Percentiles rank a stretch among this genome's conserved stretches.
phyloP scores from a whole-genome alignment of 2,888 invertebrate genomes.

The Strigamia transsilvanica region DNA sequence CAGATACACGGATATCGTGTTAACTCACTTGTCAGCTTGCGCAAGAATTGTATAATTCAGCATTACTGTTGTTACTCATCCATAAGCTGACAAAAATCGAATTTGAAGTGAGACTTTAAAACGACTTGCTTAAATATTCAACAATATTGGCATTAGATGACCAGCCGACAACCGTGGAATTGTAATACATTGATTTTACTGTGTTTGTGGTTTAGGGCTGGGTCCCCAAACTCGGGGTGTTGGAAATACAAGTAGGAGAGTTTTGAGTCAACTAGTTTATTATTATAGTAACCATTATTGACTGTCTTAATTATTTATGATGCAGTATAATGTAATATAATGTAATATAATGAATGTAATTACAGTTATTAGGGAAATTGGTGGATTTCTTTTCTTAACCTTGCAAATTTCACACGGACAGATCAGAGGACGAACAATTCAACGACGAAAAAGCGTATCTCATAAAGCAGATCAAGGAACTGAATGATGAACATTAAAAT shows the following conservation, averaged over 20 bases:
- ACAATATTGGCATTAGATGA: constrained; percentile 97
- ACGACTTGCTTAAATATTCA: constrained; percentile 76
- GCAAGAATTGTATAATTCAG: constrained; percentile 97
- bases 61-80: constrained; percentile 89
- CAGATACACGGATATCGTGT: constrained; percentile 95
- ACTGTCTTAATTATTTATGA: constrained; percentile 62
- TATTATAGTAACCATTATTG: no score
- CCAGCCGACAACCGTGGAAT: constrained; percentile 99
- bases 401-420: constrained; percentile 99
- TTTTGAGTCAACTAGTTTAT: no score
- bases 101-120: constrained; percentile 71
- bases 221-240: no score
- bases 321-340: constrained; percentile 50
- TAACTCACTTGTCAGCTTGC: constrained; percentile 95
- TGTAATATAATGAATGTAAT: no score
- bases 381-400: constrained; percentile 99
- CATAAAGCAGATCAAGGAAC: constrained; percentile 99
- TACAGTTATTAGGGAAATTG: constrained; percentile 85
- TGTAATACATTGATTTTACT: no score
- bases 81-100: constrained; percentile 78
- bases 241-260: no score
- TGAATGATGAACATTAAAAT: constrained; percentile 69
- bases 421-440: constrained; percentile 99
- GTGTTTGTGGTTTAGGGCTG: no score
- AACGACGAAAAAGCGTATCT: constrained; percentile 99